phyloP scores from a whole-genome alignment of 2,113 vertebrate species.

The crab-eating macaque (Macaca fascicularis) region T2T-MFA8v1.1 NC_088377.1:17328501-17329000 shows the following conservation, averaged over 20 bases:
- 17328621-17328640: slow-evolving; percentile 61
- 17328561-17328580: slow-evolving; percentile 50
- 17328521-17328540: slow-evolving; percentile 55
- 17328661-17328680: slow-evolving; percentile 63
- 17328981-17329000: not conserved
- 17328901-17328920: not conserved
- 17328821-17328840: not conserved
- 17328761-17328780: not conserved
- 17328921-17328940: not conserved
- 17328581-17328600: slow-evolving; percentile 73
- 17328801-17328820: not conserved
- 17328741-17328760: not conserved
- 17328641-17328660: slow-evolving; percentile 51
- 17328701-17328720: not conserved
- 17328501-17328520: slow-evolving; percentile 41
- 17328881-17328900: not conserved
- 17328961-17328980: not conserved
- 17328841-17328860: not conserved
- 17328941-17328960: not conserved
- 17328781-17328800: not conserved
- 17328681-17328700: slow-evolving; percentile 46
- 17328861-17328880: not conserved
- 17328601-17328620: slow-evolving; percentile 64
- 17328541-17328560: slow-evolving; percentile 63
- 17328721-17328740: slow-evolving; percentile 1